phyloP scores from a whole-genome alignment of 2,113 vertebrate genomes.

The Hemichromis elongatus region DNA sequence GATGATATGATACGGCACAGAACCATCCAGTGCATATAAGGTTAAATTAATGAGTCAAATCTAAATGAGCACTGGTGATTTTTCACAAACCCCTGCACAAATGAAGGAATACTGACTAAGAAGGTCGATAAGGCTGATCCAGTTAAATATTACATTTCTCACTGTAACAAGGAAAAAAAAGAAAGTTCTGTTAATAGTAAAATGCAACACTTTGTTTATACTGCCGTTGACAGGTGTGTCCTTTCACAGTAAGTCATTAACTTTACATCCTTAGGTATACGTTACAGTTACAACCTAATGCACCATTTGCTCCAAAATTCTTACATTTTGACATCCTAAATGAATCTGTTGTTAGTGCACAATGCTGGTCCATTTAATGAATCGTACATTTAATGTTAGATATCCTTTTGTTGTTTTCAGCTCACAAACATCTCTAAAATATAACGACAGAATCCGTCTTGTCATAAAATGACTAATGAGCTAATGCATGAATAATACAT shows the following conservation, averaged over 20 bases:
- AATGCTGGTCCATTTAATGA: not conserved
- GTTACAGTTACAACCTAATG: not conserved
- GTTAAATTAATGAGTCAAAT: not conserved
- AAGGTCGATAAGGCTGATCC: not conserved
- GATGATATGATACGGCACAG: not conserved
- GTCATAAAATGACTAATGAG: not conserved
- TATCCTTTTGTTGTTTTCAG: not conserved
- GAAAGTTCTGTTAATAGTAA: not conserved
- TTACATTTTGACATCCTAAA: not conserved
- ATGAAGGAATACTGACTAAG: not conserved
- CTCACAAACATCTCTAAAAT: not conserved
- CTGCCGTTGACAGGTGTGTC: not conserved
- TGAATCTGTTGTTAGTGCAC: not conserved
- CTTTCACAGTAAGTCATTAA: not conserved
- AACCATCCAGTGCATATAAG: not conserved
- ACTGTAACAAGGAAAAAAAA: not conserved
- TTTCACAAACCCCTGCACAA: not conserved
- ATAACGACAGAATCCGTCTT: not conserved
- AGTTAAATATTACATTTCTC: not conserved
- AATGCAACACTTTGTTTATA: not conserved
- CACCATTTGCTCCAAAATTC: not conserved
- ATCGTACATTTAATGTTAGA: not conserved
- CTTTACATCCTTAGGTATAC: not conserved
- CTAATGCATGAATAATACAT: not conserved
- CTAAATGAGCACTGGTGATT: fast-evolving